Evolutionary conservation across 2,888 invertebrate genomes (phyloP), one percentile per base, ranked within the genome.

Genomic region (Stenchaetothrips biformis): DNA sequence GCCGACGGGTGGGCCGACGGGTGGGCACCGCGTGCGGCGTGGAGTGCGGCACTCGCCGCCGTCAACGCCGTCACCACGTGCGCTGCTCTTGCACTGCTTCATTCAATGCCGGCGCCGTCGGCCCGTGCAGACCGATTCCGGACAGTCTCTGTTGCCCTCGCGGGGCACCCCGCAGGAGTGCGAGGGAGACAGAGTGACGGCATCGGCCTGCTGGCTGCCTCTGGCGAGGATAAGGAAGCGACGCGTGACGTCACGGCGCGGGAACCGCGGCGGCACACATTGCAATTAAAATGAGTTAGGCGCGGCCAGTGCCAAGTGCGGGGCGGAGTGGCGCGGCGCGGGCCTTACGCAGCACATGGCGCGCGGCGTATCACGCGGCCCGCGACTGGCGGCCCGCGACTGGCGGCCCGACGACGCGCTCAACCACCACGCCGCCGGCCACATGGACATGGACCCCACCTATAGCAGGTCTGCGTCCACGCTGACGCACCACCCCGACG

Each of bases 281-380:
- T 74, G 67, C 67, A 74, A 74, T 74, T 74, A 74, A 74, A 74
- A 74, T 74, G 67, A 74, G 67, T 53, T 16, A 18, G 53, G 53
- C 18, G 53, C 53, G 53, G 53, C 13, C n/a, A n/a, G n/a, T n/a
- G n/a, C n/a, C 53, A 13, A 11, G 53, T 6, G 53, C 53, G 18
- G 53, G 53, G 13, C 53, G 53, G 53, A 7, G 53, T 6, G 37
- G 37, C 2, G 37, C 37, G 37, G 37, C 37, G 4, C 37, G 37
- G 37, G 4, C 37, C 37, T 37, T 37, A 37, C 37, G 37, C 37
- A 37, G 37, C 37, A 37, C 37, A 37, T 37, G 37, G 37, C 37
- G 37, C 37, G 37, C 37, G 37, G 37, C 37, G 37, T 1, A 37
- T 37, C 37, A 37, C 37, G 37, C 37, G 37, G 53, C 16, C 6